Base-by-base conservation (phyloP, 1,140 invertebrate species). In the Eupristina koningsbergeri region DNA sequence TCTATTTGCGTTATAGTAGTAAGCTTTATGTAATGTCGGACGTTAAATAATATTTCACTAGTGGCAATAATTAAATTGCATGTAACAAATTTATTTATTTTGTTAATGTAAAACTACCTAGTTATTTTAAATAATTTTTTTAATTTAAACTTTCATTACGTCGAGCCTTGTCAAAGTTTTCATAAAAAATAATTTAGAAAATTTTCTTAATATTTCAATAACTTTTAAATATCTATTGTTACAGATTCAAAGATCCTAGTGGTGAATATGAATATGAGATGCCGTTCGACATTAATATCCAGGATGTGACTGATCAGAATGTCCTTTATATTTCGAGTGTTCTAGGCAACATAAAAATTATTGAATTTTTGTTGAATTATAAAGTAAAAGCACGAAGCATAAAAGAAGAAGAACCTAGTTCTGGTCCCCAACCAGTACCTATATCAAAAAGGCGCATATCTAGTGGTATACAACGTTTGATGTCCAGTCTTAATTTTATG, bases 301-400 rank as follows among this genome's bases (percentile, higher is more conserved):
- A 96, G 85, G 98, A 99, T 92, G 96, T 96, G 0, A 96, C 96
- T 26, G 97, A 97, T 0, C 97, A 98, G 89, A 98, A 95, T 83
- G 95, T 97, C 69, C 93, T 99, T 0, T 99, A 98, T 91, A 95
- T 98, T 67, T 96, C 97, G 15, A 96, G 96, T 89, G 94, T 96
- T 67, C 93, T 97, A 61, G 97, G 97, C 1, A 98, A 98, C 90
- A 93, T 94, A 67, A 95, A 95, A 86, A 94, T 98, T 47, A 94
- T 98, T 0, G 96, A 97, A 77, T 92, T 95, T 1, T 93, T 99
- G 63, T 92, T 98, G 0, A 95, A 95, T 86, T 96, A 95, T 89
- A 94, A 94, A 89, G 94, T 97, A 0, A 94, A 95, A 88, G 95
- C 95, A 5, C 92, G 89, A 1, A 94, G 94, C 87, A 94, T 92